phyloP scores from a whole-genome alignment of 2,113 vertebrate species.

The Cynoglossus semilaevis region DNA sequence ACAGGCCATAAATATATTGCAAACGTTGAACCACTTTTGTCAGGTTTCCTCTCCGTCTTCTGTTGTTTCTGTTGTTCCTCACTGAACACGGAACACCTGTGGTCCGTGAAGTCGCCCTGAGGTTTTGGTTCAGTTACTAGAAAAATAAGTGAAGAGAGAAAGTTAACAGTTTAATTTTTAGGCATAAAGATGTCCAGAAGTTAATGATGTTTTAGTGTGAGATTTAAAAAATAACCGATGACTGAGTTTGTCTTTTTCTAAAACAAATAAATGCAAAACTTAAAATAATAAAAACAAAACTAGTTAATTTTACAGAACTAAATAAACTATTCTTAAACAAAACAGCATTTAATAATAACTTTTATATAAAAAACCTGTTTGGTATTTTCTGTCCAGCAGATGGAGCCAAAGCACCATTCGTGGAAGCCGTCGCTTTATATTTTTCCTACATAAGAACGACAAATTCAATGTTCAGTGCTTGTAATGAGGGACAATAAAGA shows the following conservation, averaged over 20 bases:
- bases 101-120: conserved; percentile 52
- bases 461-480: not conserved
- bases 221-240: too few relatives aligned
- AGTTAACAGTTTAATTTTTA: too few relatives aligned
- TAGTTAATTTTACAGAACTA: too few relatives aligned
- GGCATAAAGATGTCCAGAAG: too few relatives aligned
- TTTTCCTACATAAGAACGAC: conserved; percentile 36
- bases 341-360: too few relatives aligned
- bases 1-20: conserved; percentile 19
- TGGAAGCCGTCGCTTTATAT: conserved; percentile 28
- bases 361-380: conserved; percentile 47
- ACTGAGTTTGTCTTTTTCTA: too few relatives aligned
- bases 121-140: conserved; percentile 54
- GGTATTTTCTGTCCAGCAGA: conserved; percentile 69
- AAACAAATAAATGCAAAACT: too few relatives aligned
- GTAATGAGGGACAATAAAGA: not conserved
- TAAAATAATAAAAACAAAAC: too few relatives aligned
- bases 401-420: conserved; percentile 48
- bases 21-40: not conserved
- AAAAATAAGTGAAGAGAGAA: conserved; percentile 5
- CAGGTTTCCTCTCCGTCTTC: conserved; percentile 14
- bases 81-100: too few relatives aligned
- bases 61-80: too few relatives aligned
- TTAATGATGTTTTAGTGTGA: too few relatives aligned
- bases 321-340: too few relatives aligned